Evolutionary conservation across 2,797 vertebrate species (phyloP).

Genomic region (Rhabdophis nuchalis): DNA sequence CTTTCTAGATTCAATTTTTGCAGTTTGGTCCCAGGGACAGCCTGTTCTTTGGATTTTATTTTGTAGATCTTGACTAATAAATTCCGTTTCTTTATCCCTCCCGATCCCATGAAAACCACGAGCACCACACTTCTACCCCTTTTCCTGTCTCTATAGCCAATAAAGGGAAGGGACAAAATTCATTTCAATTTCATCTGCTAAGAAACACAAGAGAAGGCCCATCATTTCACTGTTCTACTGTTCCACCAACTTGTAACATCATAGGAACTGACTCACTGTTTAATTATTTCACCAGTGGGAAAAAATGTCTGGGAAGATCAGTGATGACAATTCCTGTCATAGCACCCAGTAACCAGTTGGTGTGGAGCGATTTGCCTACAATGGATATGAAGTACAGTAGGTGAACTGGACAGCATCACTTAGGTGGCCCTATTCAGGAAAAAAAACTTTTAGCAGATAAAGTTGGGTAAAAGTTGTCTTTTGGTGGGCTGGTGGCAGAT

Average conservation of each 20-base stretch:
- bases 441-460: neutral
- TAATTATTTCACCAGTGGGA: neutral
- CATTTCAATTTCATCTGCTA: neutral
- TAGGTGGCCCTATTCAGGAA: neutral
- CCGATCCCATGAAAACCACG: neutral
- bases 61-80: neutral
- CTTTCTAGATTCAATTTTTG: neutral
- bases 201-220: neutral
- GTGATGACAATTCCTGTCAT: neutral
- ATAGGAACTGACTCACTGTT: neutral
- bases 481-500: neutral
- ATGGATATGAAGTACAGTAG: neutral
- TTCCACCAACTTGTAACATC: neutral
- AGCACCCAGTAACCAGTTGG: neutral
- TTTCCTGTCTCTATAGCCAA: neutral
- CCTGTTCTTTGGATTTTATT: neutral
- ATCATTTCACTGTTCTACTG: neutral
- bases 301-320: neutral
- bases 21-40: neutral
- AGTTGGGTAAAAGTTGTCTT: neutral
- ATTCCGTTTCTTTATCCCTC: neutral
- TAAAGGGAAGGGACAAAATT: neutral
- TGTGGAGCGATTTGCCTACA: neutral
- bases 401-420: neutral
- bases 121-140: neutral